Evolutionary conservation across 2,797 vertebrate genomes (phyloP), one percentile per base, ranked within the genome.

Genomic region (Cossypha caffra): DNA sequence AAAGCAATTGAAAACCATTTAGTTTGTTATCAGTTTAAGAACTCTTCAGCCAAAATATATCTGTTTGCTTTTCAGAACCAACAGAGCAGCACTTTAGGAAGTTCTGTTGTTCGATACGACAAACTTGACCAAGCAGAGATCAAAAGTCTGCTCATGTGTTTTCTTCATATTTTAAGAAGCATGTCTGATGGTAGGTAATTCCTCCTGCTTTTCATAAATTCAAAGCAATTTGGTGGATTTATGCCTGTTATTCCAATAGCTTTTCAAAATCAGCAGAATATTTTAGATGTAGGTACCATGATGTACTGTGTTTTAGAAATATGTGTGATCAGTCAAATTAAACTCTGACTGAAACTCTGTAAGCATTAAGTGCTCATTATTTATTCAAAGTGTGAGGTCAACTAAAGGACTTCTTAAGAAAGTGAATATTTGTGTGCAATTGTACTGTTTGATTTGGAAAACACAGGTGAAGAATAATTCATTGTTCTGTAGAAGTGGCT

Each of bases 91-190:
- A 97, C 98, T 86, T 96, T 98, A 92, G 99, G 99, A 91, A 98
- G 98, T 97, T 97, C 98, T 3, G 80, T 99, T 78, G 98, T 99
- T 93, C 98, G 99, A 59, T 99, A 98, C 66, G 99, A 99, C 97
- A 99, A 99, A 97, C 98, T 99, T 92, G 99, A 99, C 95, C 98
- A 99, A 92, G 98, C 99, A 12, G 99, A 99, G 98, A 99, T 99
- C 96, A 99, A 98, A 97, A 99, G 98, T 95, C 98, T 99, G 69
- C 98, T 99, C 62, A 99, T 99, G 99, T 99, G 99, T 96, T 99
- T 99, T 83, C 98, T 99, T 72, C 98, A 99, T 72, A 98, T 99
- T 90, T 98, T 99, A 80, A 99, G 99, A 98, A 99, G 98, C 98
- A 99, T 99, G 99, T 99, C 99, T 52, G 99, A 99, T 9, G 99